These are phyloP conservation scores for Passer domesticus DNA, from an alignment of 2,113 vertebrate species.

Conservation along the genomic window DNA sequence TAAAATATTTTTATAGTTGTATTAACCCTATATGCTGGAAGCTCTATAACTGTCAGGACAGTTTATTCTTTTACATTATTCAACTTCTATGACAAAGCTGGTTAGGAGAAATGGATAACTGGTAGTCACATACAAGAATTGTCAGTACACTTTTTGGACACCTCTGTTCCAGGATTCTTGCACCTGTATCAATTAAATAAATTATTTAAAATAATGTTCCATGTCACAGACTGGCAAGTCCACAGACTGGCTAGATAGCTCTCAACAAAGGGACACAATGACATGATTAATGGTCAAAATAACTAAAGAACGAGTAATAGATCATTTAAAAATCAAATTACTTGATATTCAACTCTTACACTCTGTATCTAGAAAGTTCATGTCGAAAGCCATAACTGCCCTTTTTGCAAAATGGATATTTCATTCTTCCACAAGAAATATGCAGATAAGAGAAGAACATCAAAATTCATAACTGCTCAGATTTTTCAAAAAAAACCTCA, in stretches of 20 bases:
- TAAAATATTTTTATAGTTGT: neutral
- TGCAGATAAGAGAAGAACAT: constrained; percentile 1
- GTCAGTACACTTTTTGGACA: neutral
- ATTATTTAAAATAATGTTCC: neutral
- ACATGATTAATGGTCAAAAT: neutral
- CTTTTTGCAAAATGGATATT: neutral
- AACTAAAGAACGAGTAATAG: neutral
- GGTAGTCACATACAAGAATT: neutral
- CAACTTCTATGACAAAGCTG: neutral
- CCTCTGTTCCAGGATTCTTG: neutral
- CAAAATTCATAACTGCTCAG: neutral
- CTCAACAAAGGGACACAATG: neutral
- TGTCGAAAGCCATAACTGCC: neutral
- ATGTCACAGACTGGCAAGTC: neutral
- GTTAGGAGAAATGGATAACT: neutral
- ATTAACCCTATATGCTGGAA: neutral
- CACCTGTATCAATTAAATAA: neutral
- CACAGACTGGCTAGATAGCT: neutral
- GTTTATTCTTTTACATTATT: neutral
- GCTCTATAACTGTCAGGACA: neutral
- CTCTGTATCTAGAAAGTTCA: neutral
- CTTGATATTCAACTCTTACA: neutral
- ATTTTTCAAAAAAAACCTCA: neutral
- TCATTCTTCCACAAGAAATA: neutral
- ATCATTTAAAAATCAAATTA: neutral